A percentile compares a stretch with the other conserved stretches of the same genome.
These are phyloP conservation scores for Megatriorchis doriae DNA, from an alignment of 2,113 vertebrate species.

Conservation along the genomic window DNA sequence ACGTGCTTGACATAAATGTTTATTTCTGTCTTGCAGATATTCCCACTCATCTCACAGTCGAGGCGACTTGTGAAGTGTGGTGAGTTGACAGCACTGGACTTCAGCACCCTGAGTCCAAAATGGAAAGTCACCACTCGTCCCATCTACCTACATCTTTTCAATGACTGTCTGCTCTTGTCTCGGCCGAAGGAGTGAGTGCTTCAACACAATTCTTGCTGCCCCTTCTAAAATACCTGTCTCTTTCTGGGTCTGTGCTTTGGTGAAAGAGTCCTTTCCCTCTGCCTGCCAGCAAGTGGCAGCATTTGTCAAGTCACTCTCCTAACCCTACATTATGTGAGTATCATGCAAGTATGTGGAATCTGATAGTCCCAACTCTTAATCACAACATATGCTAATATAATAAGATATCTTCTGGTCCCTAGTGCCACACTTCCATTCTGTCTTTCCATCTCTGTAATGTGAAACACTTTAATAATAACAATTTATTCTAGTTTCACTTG, in stretches of 20 bases:
- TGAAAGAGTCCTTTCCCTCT: slow-evolving; percentile 41
- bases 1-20: not conserved
- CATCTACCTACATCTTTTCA: slow-evolving; percentile 92
- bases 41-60: slow-evolving; percentile 93
- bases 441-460: not conserved
- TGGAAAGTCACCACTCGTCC: slow-evolving; percentile 83
- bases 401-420: not conserved
- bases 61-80: slow-evolving; percentile 90
- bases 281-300: slow-evolving; percentile 49
- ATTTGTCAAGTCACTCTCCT: slow-evolving; percentile 39
- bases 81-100: slow-evolving; percentile 81
- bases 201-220: slow-evolving; percentile 46
- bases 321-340: not conserved
- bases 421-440: not conserved
- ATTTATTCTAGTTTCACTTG: not conserved
- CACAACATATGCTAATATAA: not conserved
- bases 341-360: not conserved
- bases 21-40: slow-evolving; percentile 75
- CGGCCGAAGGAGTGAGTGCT: slow-evolving; percentile 86
- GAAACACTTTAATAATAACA: not conserved
- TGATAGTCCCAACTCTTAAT: not conserved
- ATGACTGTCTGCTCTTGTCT: slow-evolving; percentile 90
- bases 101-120: slow-evolving; percentile 58
- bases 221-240: slow-evolving; percentile 34
- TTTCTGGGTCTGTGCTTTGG: slow-evolving; percentile 44